A percentile compares a stretch with the other conserved stretches of the same genome.
Evolutionary conservation across 64 coral and sea anemone genomes (phyloP).

Genomic region (Exaiptasia diaphana): DNA sequence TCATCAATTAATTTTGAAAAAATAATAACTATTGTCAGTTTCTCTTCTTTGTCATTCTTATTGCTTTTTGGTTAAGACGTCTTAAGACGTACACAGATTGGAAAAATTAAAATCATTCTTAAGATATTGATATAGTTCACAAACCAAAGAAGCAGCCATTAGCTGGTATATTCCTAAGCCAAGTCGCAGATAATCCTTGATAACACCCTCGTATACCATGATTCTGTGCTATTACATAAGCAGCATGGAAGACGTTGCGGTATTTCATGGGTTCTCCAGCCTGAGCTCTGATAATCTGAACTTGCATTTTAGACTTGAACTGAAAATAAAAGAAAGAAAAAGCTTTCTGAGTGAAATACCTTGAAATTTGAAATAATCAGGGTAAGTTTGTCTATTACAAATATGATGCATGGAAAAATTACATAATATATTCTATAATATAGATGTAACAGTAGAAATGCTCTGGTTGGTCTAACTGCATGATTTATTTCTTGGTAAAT

Average conservation of each 20-base stretch:
- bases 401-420: neutral
- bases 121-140: no score
- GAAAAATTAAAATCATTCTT: no score
- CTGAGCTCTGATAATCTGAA: constrained; percentile 84
- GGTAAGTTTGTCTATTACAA: neutral
- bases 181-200: constrained; percentile 80
- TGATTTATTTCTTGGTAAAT: no score
- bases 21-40: no score
- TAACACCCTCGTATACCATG: constrained; percentile 75
- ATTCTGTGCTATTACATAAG: constrained; percentile 64
- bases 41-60: no score
- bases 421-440: no score
- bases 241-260: constrained; percentile 83
- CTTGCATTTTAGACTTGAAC: constrained; percentile 97
- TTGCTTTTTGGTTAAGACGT: no score
- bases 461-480: no score
- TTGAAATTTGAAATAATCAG: neutral
- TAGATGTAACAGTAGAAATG: no score
- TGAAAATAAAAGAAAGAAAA: constrained; percentile 2
- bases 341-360: no score
- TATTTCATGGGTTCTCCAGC: constrained; percentile 71
- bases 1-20: no score
- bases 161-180: constrained; percentile 79
- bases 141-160: constrained; percentile 90
- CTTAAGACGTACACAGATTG: no score